Evolutionary conservation across 1,140 invertebrate genomes (phyloP).

Genomic region (Eriocheir sinensis): DNA sequence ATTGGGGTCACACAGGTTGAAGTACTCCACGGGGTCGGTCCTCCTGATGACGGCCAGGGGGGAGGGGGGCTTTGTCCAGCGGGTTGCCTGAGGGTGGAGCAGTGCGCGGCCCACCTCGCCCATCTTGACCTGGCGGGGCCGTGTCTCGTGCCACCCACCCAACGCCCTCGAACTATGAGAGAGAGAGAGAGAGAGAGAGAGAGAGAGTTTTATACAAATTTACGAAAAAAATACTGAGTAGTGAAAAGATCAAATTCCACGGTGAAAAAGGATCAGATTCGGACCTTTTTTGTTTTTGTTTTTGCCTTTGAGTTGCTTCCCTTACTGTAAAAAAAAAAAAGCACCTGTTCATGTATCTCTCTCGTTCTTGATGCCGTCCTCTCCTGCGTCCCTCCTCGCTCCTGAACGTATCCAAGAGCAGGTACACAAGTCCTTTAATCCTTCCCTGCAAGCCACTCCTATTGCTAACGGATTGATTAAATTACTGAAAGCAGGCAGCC

Average conservation of each 20-base stretch:
- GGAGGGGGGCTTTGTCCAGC: slow-evolving; percentile 58
- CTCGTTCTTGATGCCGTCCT: background rate
- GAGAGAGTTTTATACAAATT: no score
- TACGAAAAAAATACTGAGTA: no score
- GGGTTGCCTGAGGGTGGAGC: slow-evolving; percentile 63
- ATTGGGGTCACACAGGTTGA: slow-evolving; percentile 68
- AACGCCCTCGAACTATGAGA: slow-evolving; percentile 18
- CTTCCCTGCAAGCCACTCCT: no score
- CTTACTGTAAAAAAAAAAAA: background rate
- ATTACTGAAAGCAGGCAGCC: no score
- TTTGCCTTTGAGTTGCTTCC: no score
- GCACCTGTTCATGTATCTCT: slow-evolving; percentile 60
- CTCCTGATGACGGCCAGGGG: slow-evolving; percentile 42
- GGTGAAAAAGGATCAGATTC: no score
- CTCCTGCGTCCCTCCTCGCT: background rate
- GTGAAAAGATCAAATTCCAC: no score
- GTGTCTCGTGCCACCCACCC: no score
- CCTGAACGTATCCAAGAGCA: no score
- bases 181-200: background rate
- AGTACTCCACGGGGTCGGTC: slow-evolving; percentile 67
- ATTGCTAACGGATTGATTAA: no score
- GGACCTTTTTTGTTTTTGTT: no score
- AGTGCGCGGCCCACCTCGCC: slow-evolving; percentile 39
- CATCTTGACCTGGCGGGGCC: slow-evolving; percentile 63
- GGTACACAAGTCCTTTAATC: no score